These are phyloP conservation scores for Psettodes erumei DNA, from an alignment of 2,113 vertebrate genomes.

Conservation along the genomic window DNA sequence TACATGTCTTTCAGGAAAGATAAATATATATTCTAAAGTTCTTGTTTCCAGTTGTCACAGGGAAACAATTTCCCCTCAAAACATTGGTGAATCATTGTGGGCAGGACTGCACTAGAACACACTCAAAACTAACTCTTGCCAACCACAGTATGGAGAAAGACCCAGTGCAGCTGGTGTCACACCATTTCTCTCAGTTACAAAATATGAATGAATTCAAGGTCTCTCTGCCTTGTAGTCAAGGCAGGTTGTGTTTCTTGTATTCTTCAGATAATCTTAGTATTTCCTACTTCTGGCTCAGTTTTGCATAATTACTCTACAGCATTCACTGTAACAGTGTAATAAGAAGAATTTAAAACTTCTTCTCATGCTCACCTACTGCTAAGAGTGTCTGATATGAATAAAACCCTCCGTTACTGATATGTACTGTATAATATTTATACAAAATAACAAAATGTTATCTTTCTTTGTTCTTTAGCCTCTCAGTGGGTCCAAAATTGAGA, in stretches of 20 bases:
- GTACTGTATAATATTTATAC: no score
- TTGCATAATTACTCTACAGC: not conserved
- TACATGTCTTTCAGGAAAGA: not conserved
- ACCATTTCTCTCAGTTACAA: conserved; percentile 2
- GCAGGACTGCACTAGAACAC: not conserved
- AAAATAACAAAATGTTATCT: no score
- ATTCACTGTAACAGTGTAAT: not conserved
- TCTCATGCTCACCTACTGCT: not conserved
- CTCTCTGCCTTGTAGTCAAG: not conserved
- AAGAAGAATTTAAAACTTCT: not conserved
- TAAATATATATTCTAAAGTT: not conserved
- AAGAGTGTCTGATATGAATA: not conserved
- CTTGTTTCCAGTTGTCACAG: conserved; percentile 32
- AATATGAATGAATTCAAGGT: not conserved
- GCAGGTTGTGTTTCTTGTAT: not conserved
- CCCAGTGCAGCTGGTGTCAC: not conserved
- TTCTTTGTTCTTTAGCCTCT: no score
- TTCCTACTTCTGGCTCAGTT: not conserved
- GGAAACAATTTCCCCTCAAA: conserved; percentile 21
- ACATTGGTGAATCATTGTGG: conserved; percentile 4
- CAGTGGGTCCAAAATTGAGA: no score
- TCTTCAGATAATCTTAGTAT: not conserved
- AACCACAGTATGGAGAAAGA: conserved; percentile 25
- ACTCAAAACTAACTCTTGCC: not conserved
- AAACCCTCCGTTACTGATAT: no score